Evolutionary conservation across 2,113 vertebrate genomes (phyloP).

Genomic region (Sisor rabdophorus): DNA sequence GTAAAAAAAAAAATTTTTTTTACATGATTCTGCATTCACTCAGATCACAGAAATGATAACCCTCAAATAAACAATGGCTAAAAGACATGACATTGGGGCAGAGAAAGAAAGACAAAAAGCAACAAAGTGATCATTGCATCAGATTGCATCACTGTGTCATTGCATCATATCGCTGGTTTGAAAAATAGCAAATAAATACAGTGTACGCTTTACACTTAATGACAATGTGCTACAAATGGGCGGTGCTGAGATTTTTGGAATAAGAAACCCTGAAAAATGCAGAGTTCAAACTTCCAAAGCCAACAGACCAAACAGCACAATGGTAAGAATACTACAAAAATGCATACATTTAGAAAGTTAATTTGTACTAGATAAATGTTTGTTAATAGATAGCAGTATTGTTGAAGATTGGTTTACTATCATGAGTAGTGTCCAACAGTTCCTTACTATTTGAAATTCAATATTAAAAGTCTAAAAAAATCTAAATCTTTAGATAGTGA

Average conservation of each 20-base stretch:
- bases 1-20: not conserved
- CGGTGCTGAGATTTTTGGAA: conserved; percentile 5
- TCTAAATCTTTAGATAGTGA: no score
- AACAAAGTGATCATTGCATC: conserved; percentile 29
- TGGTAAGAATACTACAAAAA: conserved; percentile 16
- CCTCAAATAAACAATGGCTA: not conserved
- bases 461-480: not conserved
- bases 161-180: conserved; percentile 8
- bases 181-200: conserved; percentile 18
- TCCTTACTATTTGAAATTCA: not conserved
- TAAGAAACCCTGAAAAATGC: conserved; percentile 9
- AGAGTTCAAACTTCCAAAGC: not conserved
- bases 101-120: conserved; percentile 18
- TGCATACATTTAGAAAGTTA: not conserved
- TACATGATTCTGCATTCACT: not conserved
- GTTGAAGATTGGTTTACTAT: not conserved
- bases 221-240: conserved; percentile 19
- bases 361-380: not conserved
- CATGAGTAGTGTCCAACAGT: not conserved
- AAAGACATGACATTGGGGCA: not conserved
- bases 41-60: not conserved
- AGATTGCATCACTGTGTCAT: conserved; percentile 26
- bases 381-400: not conserved
- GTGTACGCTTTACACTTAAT: conserved; percentile 12
- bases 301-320: not conserved